Percentiles rank a stretch among this genome's conserved stretches.
Evolutionary conservation across 2,888 invertebrate genomes (phyloP).

Genomic region (Amiota minor): DNA sequence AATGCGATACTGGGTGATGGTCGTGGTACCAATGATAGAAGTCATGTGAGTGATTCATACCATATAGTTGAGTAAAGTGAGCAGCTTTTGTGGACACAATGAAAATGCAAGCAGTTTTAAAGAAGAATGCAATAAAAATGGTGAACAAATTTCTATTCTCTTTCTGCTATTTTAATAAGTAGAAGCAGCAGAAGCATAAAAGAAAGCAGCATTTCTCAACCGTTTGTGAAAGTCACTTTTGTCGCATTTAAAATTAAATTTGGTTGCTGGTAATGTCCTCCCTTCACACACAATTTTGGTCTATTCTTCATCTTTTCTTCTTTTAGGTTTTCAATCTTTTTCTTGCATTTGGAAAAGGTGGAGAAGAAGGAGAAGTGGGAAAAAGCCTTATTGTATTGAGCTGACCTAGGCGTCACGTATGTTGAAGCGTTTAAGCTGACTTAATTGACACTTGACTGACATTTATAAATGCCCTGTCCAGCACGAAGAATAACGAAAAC

Average conservation of each 20-base stretch:
- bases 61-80: background rate
- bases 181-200: too few relatives aligned
- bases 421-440: constrained; percentile 39
- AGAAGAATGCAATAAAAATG: background rate
- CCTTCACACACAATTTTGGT: too few relatives aligned
- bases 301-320: background rate
- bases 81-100: background rate
- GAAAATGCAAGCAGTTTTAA: background rate
- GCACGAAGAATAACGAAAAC: background rate
- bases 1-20: background rate
- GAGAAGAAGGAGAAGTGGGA: too few relatives aligned
- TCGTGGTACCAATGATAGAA: background rate
- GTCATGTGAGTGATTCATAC: constrained; percentile 1
- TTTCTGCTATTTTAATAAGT: too few relatives aligned
- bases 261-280: too few relatives aligned
- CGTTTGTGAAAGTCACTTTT: too few relatives aligned
- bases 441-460: constrained; percentile 48
- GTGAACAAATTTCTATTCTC: too few relatives aligned
- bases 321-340: background rate
- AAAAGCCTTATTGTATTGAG: too few relatives aligned
- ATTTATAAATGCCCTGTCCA: background rate
- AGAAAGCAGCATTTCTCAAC: too few relatives aligned
- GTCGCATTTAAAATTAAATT: too few relatives aligned
- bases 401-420: background rate
- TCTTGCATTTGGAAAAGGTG: background rate